Percentiles rank a stretch among this genome's conserved stretches.
phyloP scores from a whole-genome alignment of 2,113 vertebrate genomes.

The Microcebus jonahi region DNA sequence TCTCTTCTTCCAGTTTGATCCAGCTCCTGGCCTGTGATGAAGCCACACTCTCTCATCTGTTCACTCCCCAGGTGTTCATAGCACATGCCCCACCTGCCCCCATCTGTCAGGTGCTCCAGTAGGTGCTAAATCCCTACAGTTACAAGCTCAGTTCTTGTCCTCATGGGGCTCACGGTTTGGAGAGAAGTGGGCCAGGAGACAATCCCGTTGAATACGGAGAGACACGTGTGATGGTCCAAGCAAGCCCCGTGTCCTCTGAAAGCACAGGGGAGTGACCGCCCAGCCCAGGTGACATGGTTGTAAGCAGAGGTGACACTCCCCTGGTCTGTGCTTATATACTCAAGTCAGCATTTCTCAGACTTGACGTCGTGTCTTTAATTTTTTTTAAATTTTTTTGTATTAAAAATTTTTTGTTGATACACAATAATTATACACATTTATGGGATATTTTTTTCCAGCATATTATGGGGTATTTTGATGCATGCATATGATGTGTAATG shows the following conservation, averaged over 20 bases:
- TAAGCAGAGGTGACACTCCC: background rate
- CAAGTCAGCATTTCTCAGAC: background rate
- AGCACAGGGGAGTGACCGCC: background rate
- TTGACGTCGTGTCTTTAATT: background rate
- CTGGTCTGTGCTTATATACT: background rate
- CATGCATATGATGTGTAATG: background rate
- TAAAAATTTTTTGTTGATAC: background rate
- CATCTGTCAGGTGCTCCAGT: background rate
- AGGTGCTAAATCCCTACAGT: background rate
- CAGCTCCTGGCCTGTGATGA: background rate
- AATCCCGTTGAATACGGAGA: background rate
- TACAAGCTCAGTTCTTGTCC: background rate
- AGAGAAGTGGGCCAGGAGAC: background rate
- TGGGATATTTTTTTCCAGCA: background rate
- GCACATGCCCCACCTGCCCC: rapidly evolving
- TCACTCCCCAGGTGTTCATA: background rate
- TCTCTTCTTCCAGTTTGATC: background rate
- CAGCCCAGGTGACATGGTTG: background rate
- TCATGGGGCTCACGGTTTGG: background rate
- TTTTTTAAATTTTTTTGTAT: background rate
- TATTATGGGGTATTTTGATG: background rate
- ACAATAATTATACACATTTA: background rate
- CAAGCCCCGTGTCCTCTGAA: background rate
- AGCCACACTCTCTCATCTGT: background rate
- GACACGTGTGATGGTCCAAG: background rate